These are phyloP conservation scores for Drosophila nigricruria DNA, from an alignment of 2,888 invertebrate genomes.

Conservation along the genomic window DNA sequence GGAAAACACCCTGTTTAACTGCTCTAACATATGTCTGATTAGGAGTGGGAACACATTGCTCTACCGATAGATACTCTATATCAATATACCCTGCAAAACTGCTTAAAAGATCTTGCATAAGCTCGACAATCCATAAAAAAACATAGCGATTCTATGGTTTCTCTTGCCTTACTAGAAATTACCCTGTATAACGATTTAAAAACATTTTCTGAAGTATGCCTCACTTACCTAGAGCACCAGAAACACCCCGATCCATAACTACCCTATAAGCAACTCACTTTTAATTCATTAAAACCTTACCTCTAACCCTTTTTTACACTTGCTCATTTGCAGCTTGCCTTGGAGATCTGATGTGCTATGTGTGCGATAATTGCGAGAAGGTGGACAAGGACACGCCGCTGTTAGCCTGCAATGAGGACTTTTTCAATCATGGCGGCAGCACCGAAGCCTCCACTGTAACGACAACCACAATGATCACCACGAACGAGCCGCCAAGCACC, in stretches of 20 bases:
- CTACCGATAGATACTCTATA: too few species aligned
- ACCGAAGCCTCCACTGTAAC: constrained; percentile 67
- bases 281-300: neutral
- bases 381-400: constrained; percentile 66
- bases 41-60: too few species aligned
- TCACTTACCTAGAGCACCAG: neutral
- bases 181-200: neutral
- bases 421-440: constrained; percentile 64
- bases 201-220: neutral
- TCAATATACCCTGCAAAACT: too few species aligned
- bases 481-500: constrained; percentile 8
- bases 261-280: neutral
- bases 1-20: neutral
- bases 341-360: constrained; percentile 80
- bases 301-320: neutral
- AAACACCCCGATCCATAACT: neutral
- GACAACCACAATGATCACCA: constrained; percentile 56
- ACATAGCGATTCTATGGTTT: too few species aligned
- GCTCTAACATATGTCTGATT: too few species aligned
- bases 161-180: neutral
- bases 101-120: too few species aligned
- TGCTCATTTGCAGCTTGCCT: constrained; percentile 56
- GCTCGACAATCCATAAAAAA: too few species aligned
- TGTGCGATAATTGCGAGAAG: constrained; percentile 79
- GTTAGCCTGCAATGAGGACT: constrained; percentile 73